A percentile compares a stretch with the other conserved stretches of the same genome.
These are phyloP conservation scores for Strix occidentalis DNA, from an alignment of 2,797 vertebrate species.

Conservation along the genomic window DNA sequence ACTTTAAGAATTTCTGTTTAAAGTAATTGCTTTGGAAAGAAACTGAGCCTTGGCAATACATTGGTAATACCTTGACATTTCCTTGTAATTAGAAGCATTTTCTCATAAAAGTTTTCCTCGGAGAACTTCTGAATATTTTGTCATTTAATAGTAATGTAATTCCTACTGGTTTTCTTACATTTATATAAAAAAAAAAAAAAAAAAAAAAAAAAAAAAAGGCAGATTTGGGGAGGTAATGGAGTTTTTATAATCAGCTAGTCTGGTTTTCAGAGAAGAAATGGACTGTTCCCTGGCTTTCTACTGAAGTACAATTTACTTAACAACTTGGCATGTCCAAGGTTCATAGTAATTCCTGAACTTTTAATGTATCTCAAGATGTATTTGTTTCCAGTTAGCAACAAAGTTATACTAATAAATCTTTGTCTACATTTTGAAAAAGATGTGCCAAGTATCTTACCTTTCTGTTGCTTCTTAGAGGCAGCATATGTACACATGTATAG, in stretches of 20 bases:
- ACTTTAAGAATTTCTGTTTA: neutral
- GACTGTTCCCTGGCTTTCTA: neutral
- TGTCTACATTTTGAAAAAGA: neutral
- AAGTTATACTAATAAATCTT: neutral
- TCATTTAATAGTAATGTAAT: neutral
- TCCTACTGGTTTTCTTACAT: neutral
- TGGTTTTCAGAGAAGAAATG: neutral
- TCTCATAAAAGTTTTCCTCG: neutral
- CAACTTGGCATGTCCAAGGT: neutral
- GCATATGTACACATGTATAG: neutral
- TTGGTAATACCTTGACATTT: neutral
- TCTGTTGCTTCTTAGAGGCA: slow-evolving; percentile 30
- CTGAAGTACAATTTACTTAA: slow-evolving; percentile 3
- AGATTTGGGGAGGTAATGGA: neutral
- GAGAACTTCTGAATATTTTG: neutral
- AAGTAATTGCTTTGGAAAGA: neutral
- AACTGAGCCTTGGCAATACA: neutral
- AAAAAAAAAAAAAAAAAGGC: neutral
- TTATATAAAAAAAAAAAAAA: neutral
- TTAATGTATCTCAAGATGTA: neutral
- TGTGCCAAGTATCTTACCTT: slow-evolving; percentile 73
- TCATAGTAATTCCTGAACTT: slow-evolving; percentile 1
- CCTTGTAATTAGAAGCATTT: neutral
- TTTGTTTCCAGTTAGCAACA: neutral
- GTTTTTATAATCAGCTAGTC: neutral